Conservation (phyloP, 2,113 vertebrate species). For the Sialia sialis region DNA sequence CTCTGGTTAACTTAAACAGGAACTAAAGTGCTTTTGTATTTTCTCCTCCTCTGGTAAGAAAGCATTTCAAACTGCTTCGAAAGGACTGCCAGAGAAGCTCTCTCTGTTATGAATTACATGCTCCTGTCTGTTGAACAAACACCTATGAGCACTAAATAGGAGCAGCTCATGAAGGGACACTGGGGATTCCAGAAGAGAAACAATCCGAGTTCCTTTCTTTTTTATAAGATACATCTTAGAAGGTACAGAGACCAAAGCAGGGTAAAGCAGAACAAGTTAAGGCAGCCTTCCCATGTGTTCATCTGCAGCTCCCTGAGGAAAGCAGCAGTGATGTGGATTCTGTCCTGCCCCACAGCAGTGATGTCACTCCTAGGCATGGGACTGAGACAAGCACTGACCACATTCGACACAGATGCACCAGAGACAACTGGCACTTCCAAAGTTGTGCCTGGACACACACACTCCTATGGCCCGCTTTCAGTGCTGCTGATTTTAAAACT, state of each 20-base stretch:
- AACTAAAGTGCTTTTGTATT: background rate
- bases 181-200: background rate
- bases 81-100: background rate
- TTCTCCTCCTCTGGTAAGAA: background rate
- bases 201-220: background rate
- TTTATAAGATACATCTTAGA: background rate
- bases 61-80: background rate
- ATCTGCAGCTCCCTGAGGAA: background rate
- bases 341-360: background rate
- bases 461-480: background rate
- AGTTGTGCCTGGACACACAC: background rate
- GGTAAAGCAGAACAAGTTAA: background rate
- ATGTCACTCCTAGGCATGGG: background rate
- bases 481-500: background rate
- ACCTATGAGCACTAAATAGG: background rate
- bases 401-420: fast-evolving
- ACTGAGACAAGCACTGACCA: background rate
- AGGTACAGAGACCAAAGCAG: background rate
- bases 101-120: fast-evolving
- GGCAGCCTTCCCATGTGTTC: fast-evolving
- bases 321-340: background rate
- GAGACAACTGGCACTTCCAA: background rate
- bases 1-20: background rate
- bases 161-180: background rate
- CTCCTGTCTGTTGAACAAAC: background rate